These are phyloP conservation scores for Poecilobothrus nobilitatus DNA, from an alignment of 2,888 invertebrate species.

Conservation along the genomic window DNA sequence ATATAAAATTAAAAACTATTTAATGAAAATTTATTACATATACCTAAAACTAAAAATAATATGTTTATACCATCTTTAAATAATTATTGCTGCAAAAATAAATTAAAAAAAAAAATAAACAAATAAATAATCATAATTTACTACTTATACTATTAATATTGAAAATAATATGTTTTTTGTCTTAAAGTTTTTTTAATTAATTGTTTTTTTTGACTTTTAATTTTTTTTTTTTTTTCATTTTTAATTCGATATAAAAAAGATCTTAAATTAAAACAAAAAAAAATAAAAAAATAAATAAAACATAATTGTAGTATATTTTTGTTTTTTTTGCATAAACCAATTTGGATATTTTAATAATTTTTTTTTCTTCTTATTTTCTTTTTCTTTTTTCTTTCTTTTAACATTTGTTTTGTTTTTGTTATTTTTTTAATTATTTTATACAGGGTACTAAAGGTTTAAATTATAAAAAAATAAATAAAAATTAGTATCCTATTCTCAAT, in stretches of 20 bases:
- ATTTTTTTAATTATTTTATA: constrained; percentile 17
- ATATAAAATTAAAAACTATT: constrained; percentile 9
- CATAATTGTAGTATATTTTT: constrained; percentile 25
- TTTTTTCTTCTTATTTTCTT: constrained; percentile 19
- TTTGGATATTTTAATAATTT: constrained; percentile 27
- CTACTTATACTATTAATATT: background rate
- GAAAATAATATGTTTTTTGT: background rate
- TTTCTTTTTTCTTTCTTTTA: constrained; percentile 19
- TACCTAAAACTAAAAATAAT: constrained; percentile 1
- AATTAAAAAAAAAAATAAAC: background rate
- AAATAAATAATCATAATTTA: background rate
- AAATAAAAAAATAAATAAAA: no score
- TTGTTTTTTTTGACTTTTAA: constrained; percentile 23
- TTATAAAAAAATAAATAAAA: no score
- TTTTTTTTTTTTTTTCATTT: constrained; percentile 17
- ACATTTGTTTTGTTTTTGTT: no score
- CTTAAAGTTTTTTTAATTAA: background rate
- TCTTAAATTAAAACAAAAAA: background rate
- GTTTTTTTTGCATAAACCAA: constrained; percentile 44
- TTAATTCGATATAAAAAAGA: constrained; percentile 12
- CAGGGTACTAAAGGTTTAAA: no score
- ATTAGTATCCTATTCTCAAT: no score
- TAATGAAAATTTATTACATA: background rate
- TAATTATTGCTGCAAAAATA: no score
- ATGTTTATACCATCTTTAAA: background rate